Evolutionary conservation across 2,888 invertebrate genomes (phyloP), one percentile per base, ranked within the genome.

Genomic region (Margaritifera margaritifera): DNA sequence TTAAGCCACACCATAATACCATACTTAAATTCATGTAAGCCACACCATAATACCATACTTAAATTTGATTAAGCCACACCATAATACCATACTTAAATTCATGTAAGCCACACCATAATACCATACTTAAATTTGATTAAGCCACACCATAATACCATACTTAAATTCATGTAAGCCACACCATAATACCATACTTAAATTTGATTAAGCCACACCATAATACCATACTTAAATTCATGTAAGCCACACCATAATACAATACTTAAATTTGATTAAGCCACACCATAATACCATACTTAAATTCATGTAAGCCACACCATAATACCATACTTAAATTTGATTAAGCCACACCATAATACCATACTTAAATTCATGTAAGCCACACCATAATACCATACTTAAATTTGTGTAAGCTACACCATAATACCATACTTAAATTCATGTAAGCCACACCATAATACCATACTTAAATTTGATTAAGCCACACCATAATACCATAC

Each of bases 261-360:
- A n/a, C n/a, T n/a, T n/a, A 59, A 59, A 54, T 4, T 27, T 27
- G 27, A 0, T 27, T 27, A 65, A 53, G 6, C 54, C 27, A 27
- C 31, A 27, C 18, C 8, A 25, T 50, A 66, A 54, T 61, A 74
- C 74, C 69, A 74, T n/a, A n/a, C n/a, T n/a, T n/a, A 59, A 59
- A 54, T 4, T 27, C 6, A 6, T 4, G 42, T 27, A 65, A 53
- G 6, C 54, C 27, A 27, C 31, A 27, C 18, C 8, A 25, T 50
- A 66, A 54, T 61, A 74, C 74, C 69, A 74, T n/a, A n/a, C n/a
- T n/a, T n/a, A 59, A 59, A 54, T 4, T 27, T 27, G 27, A 0
- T 27, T 27, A 65, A 53, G 6, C 54, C 27, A 27, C 31, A 27
- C 18, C 8, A 25, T 50, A 66, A 54, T 61, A 74, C 74, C 69